Base-by-base conservation (phyloP, 1,140 invertebrate genomes). In the Drosophila arizonae region DNA sequence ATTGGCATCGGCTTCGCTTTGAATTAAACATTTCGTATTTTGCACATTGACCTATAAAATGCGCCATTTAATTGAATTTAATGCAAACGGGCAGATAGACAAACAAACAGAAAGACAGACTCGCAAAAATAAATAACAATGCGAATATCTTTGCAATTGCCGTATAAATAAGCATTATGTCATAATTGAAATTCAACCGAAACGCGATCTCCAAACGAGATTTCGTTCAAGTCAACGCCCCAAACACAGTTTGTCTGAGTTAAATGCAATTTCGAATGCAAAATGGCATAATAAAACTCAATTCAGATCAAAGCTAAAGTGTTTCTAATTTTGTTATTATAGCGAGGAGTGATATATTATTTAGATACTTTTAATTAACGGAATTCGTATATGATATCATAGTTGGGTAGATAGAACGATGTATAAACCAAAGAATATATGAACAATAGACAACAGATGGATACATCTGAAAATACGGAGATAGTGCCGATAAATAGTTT, bases 41-140 rank as follows among this genome's bases (percentile, higher is more conserved):
- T 76, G 46, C 45, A 69, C 65, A 51, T 76, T 87, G 78, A 87
- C 82, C 82, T 66, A 86, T 62, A 86, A 85, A 81, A 71, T 51
- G 66, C 57, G 41, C 33, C 50, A 26, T 50, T 61, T 85, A 79
- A 84, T 84, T 84, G 57, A 79, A 75, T 77, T 72, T 41, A 76
- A 71, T 61, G 15, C 41, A 24, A 51, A 55, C 54, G 58, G 28
- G 39, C 30, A 48, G 50, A 48, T 11, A 39, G 54, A 58, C n/a
- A 50, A 28, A 50, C 15, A 63, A 24, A 63, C 63, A 62, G 54
- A 24, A 30, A 45, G 51, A 41, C 54, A 62, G 54, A 45, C 33
- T 33, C 9, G 13, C 36, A 46, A 58, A 43, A 63, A 60, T 39
- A 17, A 65, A 62, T 45, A 62, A 46, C 52, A 66, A 52, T 66